phyloP scores from a whole-genome alignment of 1,140 invertebrate genomes.

The Drosophila jambulina region DNA sequence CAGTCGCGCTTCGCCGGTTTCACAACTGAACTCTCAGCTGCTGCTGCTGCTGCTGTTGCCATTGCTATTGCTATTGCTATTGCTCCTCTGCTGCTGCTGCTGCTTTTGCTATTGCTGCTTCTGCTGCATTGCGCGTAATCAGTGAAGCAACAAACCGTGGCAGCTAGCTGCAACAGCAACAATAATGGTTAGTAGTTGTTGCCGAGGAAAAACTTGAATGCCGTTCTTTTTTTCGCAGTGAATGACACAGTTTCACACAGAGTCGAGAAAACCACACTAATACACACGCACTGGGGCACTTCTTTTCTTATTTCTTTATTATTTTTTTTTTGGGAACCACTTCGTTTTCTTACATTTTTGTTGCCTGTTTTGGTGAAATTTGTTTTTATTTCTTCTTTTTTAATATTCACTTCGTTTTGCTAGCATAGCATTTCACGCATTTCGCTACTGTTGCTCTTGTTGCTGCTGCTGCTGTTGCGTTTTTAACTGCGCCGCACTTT shows the following conservation, averaged over 20 bases:
- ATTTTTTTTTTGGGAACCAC: background rate
- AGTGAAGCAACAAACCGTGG: slow-evolving; percentile 83
- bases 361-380: slow-evolving; percentile 14
- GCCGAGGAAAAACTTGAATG: slow-evolving; percentile 72
- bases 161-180: slow-evolving; percentile 57
- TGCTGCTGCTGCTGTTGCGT: slow-evolving; percentile 5
- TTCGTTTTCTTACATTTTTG: slow-evolving; percentile 18
- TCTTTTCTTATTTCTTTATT: slow-evolving; percentile 16
- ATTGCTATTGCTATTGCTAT: slow-evolving; percentile 33
- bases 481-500: slow-evolving; percentile 40
- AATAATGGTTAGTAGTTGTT: slow-evolving; percentile 31
- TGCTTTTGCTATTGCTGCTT: slow-evolving; percentile 27
- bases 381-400: slow-evolving; percentile 2
- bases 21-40: slow-evolving; percentile 64
- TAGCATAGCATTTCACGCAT: slow-evolving; percentile 20
- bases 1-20: slow-evolving; percentile 83
- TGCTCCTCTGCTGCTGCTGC: slow-evolving; percentile 35
- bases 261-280: slow-evolving; percentile 30
- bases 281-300: slow-evolving; percentile 35
- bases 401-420: slow-evolving; percentile 31
- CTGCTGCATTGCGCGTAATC: slow-evolving; percentile 81
- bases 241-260: slow-evolving; percentile 77
- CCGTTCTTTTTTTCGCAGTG: slow-evolving; percentile 66
- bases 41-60: slow-evolving; percentile 8
- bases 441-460: slow-evolving; percentile 19